Evolutionary conservation across 1,140 invertebrate genomes (phyloP).

Genomic region (Caenorhabditis inopinata): DNA sequence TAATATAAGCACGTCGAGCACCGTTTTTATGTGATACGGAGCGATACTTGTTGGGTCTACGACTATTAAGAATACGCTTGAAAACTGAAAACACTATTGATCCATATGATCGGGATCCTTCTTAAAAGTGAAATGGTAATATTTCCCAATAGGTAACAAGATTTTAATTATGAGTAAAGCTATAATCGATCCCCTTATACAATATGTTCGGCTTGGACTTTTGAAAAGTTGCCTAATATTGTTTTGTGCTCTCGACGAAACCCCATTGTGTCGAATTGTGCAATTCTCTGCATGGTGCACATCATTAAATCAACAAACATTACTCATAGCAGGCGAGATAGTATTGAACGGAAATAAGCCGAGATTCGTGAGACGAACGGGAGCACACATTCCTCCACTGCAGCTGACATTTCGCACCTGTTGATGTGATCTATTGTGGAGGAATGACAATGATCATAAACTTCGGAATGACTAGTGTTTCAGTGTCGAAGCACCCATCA

Average conservation of each 20-base stretch:
- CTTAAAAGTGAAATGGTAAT: no score
- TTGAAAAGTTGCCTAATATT: neutral
- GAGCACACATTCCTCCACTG: conserved; percentile 6
- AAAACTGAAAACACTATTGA: no score
- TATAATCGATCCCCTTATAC: neutral
- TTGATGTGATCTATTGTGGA: conserved; percentile 11
- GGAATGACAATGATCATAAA: neutral
- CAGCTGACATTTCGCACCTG: neutral
- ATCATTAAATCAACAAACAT: conserved; percentile 30
- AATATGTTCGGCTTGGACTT: neutral
- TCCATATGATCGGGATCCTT: no score
- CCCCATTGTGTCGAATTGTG: neutral
- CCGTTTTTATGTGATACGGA: no score
- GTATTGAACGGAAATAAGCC: neutral
- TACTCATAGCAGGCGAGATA: neutral
- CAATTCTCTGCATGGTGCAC: neutral
- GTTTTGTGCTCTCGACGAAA: neutral
- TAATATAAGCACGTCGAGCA: no score
- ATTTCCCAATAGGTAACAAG: no score
- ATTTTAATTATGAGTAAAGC: no score
- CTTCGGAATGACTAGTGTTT: neutral
- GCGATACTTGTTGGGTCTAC: no score
- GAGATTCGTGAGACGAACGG: neutral
- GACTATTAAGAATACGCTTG: no score
- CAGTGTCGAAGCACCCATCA: neutral